Base-by-base conservation (phyloP, 1,140 invertebrate species). In the Vanessa atalanta region DNA sequence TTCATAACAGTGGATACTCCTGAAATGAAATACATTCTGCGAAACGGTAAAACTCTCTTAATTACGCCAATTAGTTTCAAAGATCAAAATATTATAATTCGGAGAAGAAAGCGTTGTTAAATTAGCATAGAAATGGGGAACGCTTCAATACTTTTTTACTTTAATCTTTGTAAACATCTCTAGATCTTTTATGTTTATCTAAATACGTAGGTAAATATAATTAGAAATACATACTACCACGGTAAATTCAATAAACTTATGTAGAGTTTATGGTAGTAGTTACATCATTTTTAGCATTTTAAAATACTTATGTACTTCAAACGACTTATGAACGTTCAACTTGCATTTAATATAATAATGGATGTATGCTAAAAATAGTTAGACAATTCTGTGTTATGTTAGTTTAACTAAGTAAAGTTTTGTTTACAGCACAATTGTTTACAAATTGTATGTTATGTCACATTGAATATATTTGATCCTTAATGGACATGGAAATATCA, bases 81-180 rank as follows among this genome's bases (percentile, higher is more conserved):
- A 78, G 75, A 80, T 77, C 72, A 83, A 87, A 87, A 84, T 86
- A 87, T 87, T 84, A 84, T 85, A 81, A 87, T 87, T 86, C 83
- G 81, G 79, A 84, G 82, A 73, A 83, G 80, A 71, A 86, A 87
- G 78, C 83, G 87, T 86, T 88, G 81, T 85, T 77, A 83, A 77
- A 91, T 91, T 91, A 78, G 83, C 88, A 90, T 91, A 81, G 68
- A 70, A 85, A 91, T 88, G 50, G 75, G 26, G 75, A 37, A 53
- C 47, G 48, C 66, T 79, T 73, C 47, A 67, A 60, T 78, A 74
- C 65, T 76, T 79, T 79, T 79, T 47, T 68, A 68, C 64, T 79
- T 76, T 79, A 68, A 74, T 76, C 68, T 73, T 77, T 72, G 47
- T 68, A 63, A 75, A 67, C 57, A 68, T 51, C 43, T 73, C 55